These are phyloP conservation scores for Cervus canadensis DNA, from an alignment of 2,113 vertebrate species.

Conservation along the genomic window DNA sequence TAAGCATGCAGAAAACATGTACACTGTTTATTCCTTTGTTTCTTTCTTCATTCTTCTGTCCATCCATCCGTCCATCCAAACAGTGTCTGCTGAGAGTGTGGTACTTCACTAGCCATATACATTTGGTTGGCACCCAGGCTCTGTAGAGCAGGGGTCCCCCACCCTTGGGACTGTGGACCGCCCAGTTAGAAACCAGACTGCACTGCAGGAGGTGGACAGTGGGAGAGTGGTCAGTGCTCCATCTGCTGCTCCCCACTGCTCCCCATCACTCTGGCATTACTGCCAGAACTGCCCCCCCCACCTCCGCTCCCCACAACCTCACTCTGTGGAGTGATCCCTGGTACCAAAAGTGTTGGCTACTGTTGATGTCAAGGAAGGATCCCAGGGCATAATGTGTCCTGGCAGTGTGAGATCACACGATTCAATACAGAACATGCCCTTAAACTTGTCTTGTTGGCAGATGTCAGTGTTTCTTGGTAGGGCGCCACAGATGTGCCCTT, in stretches of 20 bases:
- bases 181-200: background rate
- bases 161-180: background rate
- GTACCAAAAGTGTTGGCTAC: background rate
- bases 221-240: background rate
- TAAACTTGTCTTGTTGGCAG: background rate
- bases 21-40: background rate
- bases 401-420: background rate
- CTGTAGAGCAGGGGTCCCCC: background rate
- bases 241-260: background rate
- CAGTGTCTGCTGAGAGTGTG: background rate
- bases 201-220: background rate
- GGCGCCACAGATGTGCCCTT: background rate
- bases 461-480: background rate
- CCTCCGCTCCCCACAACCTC: background rate
- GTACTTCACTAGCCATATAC: background rate
- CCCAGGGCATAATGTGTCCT: background rate
- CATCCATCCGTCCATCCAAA: background rate
- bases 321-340: background rate
- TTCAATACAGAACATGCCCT: background rate
- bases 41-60: background rate
- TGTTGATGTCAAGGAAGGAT: background rate
- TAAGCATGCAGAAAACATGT: background rate
- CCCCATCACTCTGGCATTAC: background rate
- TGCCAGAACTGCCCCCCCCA: background rate
- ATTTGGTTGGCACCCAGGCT: background rate